phyloP scores from a whole-genome alignment of 2,113 vertebrate species.

The Gnathonemus longibarbis region DNA sequence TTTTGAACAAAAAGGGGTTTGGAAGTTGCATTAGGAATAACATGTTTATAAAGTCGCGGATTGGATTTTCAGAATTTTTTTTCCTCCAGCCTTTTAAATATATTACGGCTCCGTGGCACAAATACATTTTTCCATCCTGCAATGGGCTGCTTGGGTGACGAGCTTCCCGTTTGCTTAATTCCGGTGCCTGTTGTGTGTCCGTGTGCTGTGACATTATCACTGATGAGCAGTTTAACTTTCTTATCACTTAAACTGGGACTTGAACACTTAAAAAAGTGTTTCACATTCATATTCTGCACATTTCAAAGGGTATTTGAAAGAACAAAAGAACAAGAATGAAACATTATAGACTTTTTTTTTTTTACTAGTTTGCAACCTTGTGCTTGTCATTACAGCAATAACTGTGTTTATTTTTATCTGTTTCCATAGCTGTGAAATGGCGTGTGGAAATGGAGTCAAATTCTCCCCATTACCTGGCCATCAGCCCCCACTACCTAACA shows the following conservation, averaged over 20 bases:
- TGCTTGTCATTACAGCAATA: neutral
- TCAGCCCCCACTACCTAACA: neutral
- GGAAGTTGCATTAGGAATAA: slow-evolving; percentile 17
- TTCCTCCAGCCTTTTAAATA: neutral
- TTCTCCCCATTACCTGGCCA: neutral
- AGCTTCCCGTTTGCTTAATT: neutral
- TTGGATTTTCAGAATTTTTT: neutral
- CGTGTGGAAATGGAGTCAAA: neutral
- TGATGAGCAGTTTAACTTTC: neutral
- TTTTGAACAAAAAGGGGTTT: slow-evolving; percentile 41
- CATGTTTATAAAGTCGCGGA: neutral
- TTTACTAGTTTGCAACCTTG: neutral
- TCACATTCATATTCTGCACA: neutral
- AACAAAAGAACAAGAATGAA: neutral
- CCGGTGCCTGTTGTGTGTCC: neutral
- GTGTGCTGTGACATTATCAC: slow-evolving; percentile 8
- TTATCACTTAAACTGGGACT: neutral
- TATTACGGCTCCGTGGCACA: neutral
- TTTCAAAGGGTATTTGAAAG: neutral
- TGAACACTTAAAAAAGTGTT: neutral
- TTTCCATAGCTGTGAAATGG: neutral
- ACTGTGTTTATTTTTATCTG: neutral
- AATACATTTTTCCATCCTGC: neutral
- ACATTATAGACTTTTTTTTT: neutral
- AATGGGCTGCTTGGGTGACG: neutral